These are phyloP conservation scores for Thalassarche chlororhynchos DNA, from an alignment of 2,113 vertebrate genomes.

Conservation along the genomic window DNA sequence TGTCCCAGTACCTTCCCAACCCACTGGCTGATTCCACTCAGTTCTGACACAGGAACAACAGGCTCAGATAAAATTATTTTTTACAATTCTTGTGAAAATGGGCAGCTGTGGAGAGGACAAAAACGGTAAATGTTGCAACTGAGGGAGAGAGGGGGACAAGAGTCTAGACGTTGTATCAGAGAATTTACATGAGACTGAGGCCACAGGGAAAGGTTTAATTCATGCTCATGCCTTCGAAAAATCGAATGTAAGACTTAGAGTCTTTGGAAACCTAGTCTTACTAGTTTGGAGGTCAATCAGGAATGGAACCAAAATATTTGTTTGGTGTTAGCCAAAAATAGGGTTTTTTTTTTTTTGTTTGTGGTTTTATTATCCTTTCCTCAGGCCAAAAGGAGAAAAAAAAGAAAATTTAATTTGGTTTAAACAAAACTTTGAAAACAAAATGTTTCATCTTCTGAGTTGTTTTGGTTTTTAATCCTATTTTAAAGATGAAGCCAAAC, in stretches of 20 bases:
- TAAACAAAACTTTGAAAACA: background rate
- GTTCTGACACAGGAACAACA: background rate
- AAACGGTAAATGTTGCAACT: background rate
- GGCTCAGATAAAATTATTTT: background rate
- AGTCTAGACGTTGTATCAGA: background rate
- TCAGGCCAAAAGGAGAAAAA: background rate
- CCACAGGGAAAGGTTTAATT: background rate
- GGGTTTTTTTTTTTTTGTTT: background rate
- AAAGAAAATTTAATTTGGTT: background rate
- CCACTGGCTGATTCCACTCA: background rate
- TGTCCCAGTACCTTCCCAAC: background rate
- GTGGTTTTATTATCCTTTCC: background rate
- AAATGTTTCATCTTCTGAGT: background rate
- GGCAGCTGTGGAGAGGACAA: background rate
- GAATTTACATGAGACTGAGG: background rate
- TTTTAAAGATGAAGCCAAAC: background rate
- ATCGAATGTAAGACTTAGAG: background rate
- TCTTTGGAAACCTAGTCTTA: background rate
- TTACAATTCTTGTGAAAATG: background rate
- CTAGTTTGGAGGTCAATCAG: background rate
- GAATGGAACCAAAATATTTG: background rate
- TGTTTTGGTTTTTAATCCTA: background rate
- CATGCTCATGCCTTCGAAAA: background rate
- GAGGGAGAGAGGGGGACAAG: background rate
- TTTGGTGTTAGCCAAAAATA: background rate